Base-by-base conservation (phyloP, 1,140 invertebrate species). In the Drosophila nikananu region DNA sequence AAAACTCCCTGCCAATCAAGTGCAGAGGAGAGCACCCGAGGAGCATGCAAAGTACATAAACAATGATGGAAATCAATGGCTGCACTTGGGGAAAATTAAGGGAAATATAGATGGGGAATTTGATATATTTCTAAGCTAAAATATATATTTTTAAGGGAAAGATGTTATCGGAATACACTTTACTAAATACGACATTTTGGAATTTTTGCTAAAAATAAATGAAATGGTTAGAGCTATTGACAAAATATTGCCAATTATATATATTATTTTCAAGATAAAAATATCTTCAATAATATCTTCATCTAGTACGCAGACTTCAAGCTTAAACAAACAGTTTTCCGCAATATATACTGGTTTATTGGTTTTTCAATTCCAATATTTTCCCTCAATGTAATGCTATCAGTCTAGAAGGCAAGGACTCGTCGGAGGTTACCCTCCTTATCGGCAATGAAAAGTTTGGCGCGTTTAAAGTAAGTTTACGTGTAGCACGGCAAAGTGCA, bases 381-480 rank as follows among this genome's bases (percentile, higher is more conserved):
- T 60, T 70, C 3, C 6, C 49, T 52, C 21, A 55, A 17, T 71
- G 48, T 52, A 72, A 21, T 15, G n/a, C 70, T 73, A 73, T 73
- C 68, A 74, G 19, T 42, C 27, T 42, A 42, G 19, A 35, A 37
- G 54, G 27, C 44, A 35, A 46, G 66, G 66, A 25, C 25, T 49
- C 51, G 49, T 10, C 46, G 25, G 32, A 67, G 63, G 68, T 73
- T 73, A 46, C 63, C 58, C 61, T 35, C 15, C 64, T 87, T 83
- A 87, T 89, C 83, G 61, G 37, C 37, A 60, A 75, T 74, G 63
- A 77, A 78, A 78, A 78, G 75, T 78, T 75, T 83, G 51, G 82
- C 84, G 84, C 83, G 77, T 90, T 87, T 89, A 89, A 84, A 89
- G 84, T 89, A 89, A 90, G 84, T 89, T 89, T 89, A 84, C 84